Base-by-base conservation (phyloP, 35 echinoderm and acorn worm species). In the Ophiothrix spiculata region DNA sequence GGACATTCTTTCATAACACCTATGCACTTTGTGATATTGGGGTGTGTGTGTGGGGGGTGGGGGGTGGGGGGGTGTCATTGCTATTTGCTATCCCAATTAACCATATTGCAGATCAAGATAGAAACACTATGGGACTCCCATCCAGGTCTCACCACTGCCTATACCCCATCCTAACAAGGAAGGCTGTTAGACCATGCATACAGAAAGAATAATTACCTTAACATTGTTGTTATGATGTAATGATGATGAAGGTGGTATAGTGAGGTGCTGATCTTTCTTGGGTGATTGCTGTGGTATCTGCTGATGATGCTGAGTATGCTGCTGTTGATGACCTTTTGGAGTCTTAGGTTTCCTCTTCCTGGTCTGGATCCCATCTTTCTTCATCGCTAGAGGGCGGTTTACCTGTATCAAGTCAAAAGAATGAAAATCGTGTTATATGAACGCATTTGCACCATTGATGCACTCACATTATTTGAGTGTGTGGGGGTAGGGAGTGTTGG, bases 321-420 rank as follows among this genome's bases (percentile, higher is more conserved):
- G 92, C 78, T 90, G 90, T 0, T 45, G 32, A 42, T 89, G 87
- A 74, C 86, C 87, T 46, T 85, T 88, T 1, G 86, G 35, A 32
- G 77, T 82, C 86, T 99, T 99, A 6, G 96, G 96, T 81, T 99
- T 99, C 38, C 96, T 45, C 84, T 99, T 99, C 21, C 96, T 49
- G 4, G 96, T 99, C 54, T 99, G 96, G 31, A 99, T 99, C 2
- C 92, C 92, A 41, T 99, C 96, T 76, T 99, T 99, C 74, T 99
- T 99, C 96, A 99, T 91, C 77, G 96, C 96, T 41, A 99, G 82
- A 77, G 96, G 96, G 87, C 96, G 89, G 87, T 94, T 99, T 12
- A 99, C 96, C 96, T 99, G 63, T 38, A 86, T n/a, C n/a, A n/a
- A n/a, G n/a, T 74, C 34, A 74, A 38, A 69, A 37, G 21, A 54